Base-by-base conservation (phyloP, 1,140 invertebrate species). In the Heliconius hermathena region DNA sequence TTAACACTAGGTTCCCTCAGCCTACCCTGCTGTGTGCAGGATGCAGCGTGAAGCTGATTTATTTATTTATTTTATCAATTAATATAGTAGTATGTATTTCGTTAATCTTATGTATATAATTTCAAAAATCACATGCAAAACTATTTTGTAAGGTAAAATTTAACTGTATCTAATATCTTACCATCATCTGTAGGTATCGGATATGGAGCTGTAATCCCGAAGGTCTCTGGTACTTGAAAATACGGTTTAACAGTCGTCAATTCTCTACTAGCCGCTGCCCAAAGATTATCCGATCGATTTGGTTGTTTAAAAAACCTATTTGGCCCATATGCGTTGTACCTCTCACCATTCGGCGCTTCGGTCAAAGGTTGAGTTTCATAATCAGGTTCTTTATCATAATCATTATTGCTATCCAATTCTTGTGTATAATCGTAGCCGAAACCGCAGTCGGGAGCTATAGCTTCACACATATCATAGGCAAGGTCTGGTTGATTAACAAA, bases 381-480 rank as follows among this genome's bases (percentile, higher is more conserved):
- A 78, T 83, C 79, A 26, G 78, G 57, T 73, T 66, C 71, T 73
- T 22, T 80, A 52, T 57, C 54, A 57, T 76, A 76, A 70, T 81
- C 71, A 41, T 78, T 77, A 57, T 13, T 73, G 18, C 22, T 72
- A 78, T 83, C 76, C 8, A 76, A 26, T 73, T 52, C 71, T 54
- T 22, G 77, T 66, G 60, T 26, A 66, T 76, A 76, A 76, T 81
- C 74, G 57, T 78, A 80, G 36, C 29, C 71, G 71, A 71, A 71
- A 2, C 75, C 81, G 87, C 97, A 98, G 82, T 97, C 95, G 6
- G 96, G 96, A 29, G 97, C 96, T 85, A 96, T 96, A 33, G 88
- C 84, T 1, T 94, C 92, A 87, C 97, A 98, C 78, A 97, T 95
- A 77, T 98, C 97, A 89, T 97, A 98, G 1, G 97, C 97, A 70